Evolutionary conservation across 2,113 vertebrate species (phyloP).

Genomic region (Cololabis saira): DNA sequence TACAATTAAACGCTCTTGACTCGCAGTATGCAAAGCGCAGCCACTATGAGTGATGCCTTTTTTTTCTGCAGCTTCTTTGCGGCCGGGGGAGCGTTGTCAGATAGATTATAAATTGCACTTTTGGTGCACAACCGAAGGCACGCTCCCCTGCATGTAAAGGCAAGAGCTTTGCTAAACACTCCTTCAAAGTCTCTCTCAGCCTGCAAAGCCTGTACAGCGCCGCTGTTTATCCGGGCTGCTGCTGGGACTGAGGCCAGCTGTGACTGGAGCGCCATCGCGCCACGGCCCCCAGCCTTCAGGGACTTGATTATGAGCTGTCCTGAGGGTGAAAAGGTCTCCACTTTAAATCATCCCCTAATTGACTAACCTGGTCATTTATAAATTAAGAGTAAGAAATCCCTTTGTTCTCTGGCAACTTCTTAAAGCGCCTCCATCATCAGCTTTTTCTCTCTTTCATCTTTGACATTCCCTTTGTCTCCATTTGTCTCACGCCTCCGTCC

Average conservation of each 20-base stretch:
- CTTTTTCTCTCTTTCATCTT: conserved; percentile 12
- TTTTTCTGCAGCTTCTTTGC: not conserved
- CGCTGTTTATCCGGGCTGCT: not conserved
- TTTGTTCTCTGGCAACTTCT: conserved; percentile 28
- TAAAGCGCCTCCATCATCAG: conserved; percentile 15
- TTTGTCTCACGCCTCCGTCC: not conserved
- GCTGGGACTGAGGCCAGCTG: conserved; percentile 21
- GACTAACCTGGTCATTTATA: conserved; percentile 40
- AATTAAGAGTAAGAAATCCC: conserved; percentile 46
- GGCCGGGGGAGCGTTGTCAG: conserved; percentile 61
- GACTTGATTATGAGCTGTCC: conserved; percentile 63
- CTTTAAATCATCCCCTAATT: conserved; percentile 60
- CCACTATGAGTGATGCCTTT: conserved; percentile 64
- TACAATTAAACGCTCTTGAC: conserved; percentile 78
- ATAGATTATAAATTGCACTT: conserved; percentile 75
- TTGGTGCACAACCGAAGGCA: conserved; percentile 46
- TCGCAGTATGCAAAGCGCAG: conserved; percentile 72
- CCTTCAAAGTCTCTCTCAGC: conserved; percentile 60
- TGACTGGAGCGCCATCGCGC: conserved; percentile 35
- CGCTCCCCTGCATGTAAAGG: conserved; percentile 59
- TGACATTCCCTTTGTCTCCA: conserved; percentile 20
- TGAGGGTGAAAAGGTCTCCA: conserved; percentile 49
- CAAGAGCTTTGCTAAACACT: conserved; percentile 44
- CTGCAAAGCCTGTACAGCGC: conserved; percentile 20
- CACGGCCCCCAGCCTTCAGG: conserved; percentile 41